phyloP scores from a whole-genome alignment of 1,140 invertebrate genomes.

The Caenorhabditis remanei region DNA sequence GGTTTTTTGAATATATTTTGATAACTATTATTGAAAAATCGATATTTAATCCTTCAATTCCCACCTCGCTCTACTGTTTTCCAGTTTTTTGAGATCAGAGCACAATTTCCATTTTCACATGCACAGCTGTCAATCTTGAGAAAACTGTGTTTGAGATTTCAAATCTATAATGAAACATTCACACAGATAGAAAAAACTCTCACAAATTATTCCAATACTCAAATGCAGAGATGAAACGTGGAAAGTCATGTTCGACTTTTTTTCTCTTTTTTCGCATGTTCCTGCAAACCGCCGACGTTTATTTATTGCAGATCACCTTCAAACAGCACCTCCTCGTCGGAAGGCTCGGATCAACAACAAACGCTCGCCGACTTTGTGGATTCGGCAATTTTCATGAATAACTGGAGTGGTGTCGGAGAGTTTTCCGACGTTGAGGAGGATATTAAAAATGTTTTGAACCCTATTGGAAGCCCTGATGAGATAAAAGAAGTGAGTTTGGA shows the following conservation, averaged over 20 bases:
- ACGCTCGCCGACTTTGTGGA: conserved; percentile 1
- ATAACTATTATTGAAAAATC: no score
- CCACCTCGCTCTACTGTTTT: no score
- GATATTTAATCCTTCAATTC: no score
- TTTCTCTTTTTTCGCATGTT: not conserved
- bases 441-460: not conserved
- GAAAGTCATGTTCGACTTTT: not conserved
- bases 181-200: not conserved
- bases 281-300: not conserved
- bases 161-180: no score
- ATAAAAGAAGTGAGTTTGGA: conserved; percentile 5
- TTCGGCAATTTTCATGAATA: not conserved
- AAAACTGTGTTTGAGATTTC: no score
- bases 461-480: not conserved
- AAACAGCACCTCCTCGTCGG: conserved; percentile 31
- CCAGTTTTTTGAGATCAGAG: no score
- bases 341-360: conserved; percentile 48
- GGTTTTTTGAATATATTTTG: no score
- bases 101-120: no score
- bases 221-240: not conserved
- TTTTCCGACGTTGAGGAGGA: conserved; percentile 29
- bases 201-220: not conserved
- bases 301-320: conserved; percentile 20
- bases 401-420: conserved; percentile 18
- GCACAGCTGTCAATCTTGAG: no score